These are phyloP conservation scores for Pangasius krempfi DNA, from an alignment of 2,797 vertebrate species.

Conservation along the genomic window DNA sequence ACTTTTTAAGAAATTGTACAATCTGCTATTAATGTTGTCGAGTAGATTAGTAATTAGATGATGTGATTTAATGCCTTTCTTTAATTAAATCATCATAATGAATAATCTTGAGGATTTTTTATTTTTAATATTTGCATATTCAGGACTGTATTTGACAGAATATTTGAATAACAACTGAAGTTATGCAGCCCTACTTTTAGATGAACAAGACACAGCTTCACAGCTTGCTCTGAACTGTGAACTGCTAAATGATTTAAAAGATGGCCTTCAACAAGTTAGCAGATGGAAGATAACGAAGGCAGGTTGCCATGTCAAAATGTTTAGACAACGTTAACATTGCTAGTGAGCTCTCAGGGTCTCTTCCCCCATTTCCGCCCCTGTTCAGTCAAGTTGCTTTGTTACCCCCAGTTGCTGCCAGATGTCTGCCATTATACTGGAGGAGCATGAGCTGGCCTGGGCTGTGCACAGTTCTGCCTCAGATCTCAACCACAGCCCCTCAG, in stretches of 20 bases:
- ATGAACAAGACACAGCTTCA: not conserved
- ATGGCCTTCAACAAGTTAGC: slow-evolving; percentile 18
- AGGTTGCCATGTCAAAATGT: slow-evolving; percentile 56
- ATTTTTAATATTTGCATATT: not conserved
- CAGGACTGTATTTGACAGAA: not conserved
- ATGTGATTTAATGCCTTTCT: not conserved
- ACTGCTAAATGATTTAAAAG: slow-evolving; percentile 16
- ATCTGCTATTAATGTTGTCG: not conserved
- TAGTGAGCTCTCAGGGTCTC: slow-evolving; percentile 19
- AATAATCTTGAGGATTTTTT: no score
- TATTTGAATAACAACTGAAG: not conserved
- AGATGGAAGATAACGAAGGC: slow-evolving; percentile 47
- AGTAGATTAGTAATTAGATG: not conserved
- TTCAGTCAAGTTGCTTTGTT: slow-evolving; percentile 44
- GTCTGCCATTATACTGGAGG: slow-evolving; percentile 65
- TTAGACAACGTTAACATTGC: slow-evolving; percentile 47
- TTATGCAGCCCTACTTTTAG: not conserved
- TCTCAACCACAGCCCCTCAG: slow-evolving; percentile 52
- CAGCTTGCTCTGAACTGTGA: not conserved
- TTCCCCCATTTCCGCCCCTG: slow-evolving; percentile 20
- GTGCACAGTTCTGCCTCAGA: slow-evolving; percentile 50
- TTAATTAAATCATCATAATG: not conserved
- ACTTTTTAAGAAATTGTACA: not conserved
- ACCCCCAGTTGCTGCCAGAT: slow-evolving; percentile 71
- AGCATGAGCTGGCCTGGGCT: slow-evolving; percentile 55